Evolutionary conservation across 1,140 invertebrate genomes (phyloP).

Genomic region (Drosophila teissieri): DNA sequence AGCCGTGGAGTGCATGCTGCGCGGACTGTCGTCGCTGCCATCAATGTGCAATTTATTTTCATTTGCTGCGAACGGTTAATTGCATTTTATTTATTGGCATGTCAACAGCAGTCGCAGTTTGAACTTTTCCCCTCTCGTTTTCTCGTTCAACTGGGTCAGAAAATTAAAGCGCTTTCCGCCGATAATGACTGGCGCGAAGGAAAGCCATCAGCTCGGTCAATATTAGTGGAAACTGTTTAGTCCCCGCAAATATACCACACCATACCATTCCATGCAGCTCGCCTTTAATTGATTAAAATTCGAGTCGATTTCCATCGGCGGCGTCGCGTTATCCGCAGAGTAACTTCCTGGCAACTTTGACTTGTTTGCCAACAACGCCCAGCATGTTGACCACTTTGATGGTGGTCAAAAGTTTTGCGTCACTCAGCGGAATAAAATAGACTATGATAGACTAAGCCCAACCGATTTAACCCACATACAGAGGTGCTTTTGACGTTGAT

Average conservation of each 20-base stretch:
- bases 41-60: conserved; percentile 80
- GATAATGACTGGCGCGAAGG: conserved; percentile 21
- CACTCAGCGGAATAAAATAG: conserved; percentile 19
- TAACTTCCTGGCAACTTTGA: background rate
- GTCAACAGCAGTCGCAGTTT: conserved; percentile 74
- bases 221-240: conserved; percentile 44
- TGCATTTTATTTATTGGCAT: conserved; percentile 81
- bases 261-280: conserved; percentile 21
- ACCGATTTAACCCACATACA: background rate
- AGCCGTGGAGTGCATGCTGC: conserved; percentile 22
- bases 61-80: conserved; percentile 72
- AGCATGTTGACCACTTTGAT: conserved; percentile 9
- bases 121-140: conserved; percentile 25
- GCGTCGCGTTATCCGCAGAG: background rate
- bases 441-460: conserved; percentile 14
- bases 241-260: conserved; percentile 25
- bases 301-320: conserved; percentile 26
- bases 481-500: background rate
- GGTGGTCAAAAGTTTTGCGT: conserved; percentile 5
- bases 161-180: conserved; percentile 35
- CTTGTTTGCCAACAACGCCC: conserved; percentile 7
- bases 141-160: conserved; percentile 37
- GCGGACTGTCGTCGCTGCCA: conserved; percentile 49
- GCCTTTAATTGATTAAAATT: conserved; percentile 49
- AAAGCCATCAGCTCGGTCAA: conserved; percentile 27